Percentiles rank a stretch among this genome's conserved stretches.
phyloP scores from a whole-genome alignment of 2,888 invertebrate species.

The Acrocyrtus sp. region DNA sequence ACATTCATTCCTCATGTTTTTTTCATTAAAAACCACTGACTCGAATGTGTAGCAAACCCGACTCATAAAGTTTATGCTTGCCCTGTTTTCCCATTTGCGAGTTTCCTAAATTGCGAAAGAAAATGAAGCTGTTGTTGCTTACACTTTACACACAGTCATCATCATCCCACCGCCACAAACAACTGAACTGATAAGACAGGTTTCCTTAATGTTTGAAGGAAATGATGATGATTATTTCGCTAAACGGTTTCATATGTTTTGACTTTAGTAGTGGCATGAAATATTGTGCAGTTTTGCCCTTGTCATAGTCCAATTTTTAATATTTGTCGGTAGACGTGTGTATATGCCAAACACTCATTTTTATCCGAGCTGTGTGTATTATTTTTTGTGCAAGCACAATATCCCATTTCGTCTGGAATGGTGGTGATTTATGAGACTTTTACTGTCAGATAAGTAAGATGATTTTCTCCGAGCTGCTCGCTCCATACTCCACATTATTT shows the following conservation, averaged over 20 bases:
- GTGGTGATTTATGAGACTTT: constrained; percentile 33
- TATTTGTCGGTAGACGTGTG: not conserved
- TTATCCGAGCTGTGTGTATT: not conserved
- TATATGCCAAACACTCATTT: not conserved
- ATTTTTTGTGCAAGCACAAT: not conserved
- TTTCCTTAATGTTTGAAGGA: not conserved
- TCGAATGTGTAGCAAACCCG: too few species aligned
- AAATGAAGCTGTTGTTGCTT: not conserved
- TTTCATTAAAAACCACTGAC: too few species aligned
- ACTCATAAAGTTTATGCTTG: too few species aligned
- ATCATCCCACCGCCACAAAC: not conserved
- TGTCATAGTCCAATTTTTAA: not conserved
- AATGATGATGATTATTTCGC: not conserved
- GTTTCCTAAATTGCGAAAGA: too few species aligned
- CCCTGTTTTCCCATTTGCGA: too few species aligned
- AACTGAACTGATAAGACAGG: not conserved
- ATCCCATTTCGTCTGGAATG: not conserved
- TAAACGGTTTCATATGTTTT: not conserved
- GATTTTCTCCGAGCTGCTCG: too few species aligned
- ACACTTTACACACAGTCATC: not conserved
- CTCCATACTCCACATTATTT: not conserved
- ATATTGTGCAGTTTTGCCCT: not conserved
- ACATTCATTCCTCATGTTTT: too few species aligned
- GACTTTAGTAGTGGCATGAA: not conserved
- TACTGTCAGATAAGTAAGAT: not conserved